phyloP scores from a whole-genome alignment of 2,113 vertebrate genomes.

The Myotis lucifugus region DNA sequence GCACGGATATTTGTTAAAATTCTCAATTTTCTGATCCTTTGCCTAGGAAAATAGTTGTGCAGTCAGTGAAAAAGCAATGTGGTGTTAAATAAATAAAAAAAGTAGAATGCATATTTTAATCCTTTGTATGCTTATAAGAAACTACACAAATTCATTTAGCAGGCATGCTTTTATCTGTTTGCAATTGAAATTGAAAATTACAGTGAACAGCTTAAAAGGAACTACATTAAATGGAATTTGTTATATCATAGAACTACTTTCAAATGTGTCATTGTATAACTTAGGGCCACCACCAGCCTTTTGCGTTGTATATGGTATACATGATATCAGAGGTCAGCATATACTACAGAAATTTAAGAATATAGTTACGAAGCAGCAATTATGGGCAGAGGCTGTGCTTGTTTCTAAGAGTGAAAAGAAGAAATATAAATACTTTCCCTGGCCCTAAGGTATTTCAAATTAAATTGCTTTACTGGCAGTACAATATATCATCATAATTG shows the following conservation, averaged over 20 bases:
- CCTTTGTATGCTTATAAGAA: conserved; percentile 42
- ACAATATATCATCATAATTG: not conserved
- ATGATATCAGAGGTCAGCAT: not conserved
- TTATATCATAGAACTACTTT: conserved; percentile 59
- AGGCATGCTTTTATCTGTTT: conserved; percentile 62
- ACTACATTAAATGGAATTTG: not conserved
- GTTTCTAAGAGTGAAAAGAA: conserved; percentile 28
- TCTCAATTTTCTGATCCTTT: conserved; percentile 55
- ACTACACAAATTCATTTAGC: conserved; percentile 56
- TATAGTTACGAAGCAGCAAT: conserved; percentile 17
- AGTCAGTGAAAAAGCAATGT: conserved; percentile 40
- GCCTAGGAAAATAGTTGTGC: conserved; percentile 24
- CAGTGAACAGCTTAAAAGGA: conserved; percentile 40
- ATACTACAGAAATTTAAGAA: conserved; percentile 16
- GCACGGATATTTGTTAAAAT: conserved; percentile 49
- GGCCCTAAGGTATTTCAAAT: not conserved
- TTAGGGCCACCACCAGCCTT: not conserved
- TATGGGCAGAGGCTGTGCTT: not conserved
- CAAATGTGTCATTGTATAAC: conserved; percentile 19
- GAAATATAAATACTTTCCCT: not conserved
- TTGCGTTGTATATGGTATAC: conserved; percentile 2
- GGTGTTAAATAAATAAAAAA: not conserved
- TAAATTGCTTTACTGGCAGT: not conserved
- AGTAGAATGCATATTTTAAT: conserved; percentile 49
- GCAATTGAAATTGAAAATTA: conserved; percentile 64